Percentiles rank a stretch among this genome's conserved stretches.
Conservation (phyloP, 2,797 vertebrate species). For the Simalia tracyae region DNA sequence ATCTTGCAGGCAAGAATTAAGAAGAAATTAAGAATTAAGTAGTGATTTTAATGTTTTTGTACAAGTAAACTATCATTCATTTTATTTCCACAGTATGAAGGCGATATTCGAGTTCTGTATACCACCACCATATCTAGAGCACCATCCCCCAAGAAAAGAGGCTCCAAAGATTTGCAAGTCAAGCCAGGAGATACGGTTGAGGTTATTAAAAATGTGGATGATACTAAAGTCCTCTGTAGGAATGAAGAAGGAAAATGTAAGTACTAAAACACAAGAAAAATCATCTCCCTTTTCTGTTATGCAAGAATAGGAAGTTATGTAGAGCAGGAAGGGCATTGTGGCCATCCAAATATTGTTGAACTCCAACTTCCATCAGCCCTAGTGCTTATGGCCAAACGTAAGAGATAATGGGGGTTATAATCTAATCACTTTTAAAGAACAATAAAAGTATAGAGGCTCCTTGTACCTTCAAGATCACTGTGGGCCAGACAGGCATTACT, state of each 20-base stretch:
- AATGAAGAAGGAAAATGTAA: conserved; percentile 93
- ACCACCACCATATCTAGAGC: conserved; percentile 72
- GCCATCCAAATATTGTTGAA: background rate
- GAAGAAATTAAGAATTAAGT: background rate
- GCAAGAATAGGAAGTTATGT: background rate
- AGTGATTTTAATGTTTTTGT: background rate
- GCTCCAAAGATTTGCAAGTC: conserved; percentile 81
- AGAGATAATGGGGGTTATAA: background rate
- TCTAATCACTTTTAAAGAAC: background rate
- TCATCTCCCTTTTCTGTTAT: background rate
- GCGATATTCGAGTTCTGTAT: conserved; percentile 86
- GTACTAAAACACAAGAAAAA: conserved; percentile 56
- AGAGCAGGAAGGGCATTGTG: background rate
- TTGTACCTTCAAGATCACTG: background rate
- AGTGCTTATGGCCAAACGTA: background rate
- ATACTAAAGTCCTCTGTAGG: conserved; percentile 86
- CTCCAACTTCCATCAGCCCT: background rate
- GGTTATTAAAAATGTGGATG: conserved; percentile 81
- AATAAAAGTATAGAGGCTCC: background rate
- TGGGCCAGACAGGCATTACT: background rate
- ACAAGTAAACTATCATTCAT: background rate
- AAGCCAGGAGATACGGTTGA: conserved; percentile 86
- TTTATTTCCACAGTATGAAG: conserved; percentile 81
- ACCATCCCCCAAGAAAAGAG: conserved; percentile 79
- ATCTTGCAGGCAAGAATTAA: background rate